Base-by-base conservation (phyloP, 92 coral and sea anemone genomes). In the Phenganax stokvisi region DNA sequence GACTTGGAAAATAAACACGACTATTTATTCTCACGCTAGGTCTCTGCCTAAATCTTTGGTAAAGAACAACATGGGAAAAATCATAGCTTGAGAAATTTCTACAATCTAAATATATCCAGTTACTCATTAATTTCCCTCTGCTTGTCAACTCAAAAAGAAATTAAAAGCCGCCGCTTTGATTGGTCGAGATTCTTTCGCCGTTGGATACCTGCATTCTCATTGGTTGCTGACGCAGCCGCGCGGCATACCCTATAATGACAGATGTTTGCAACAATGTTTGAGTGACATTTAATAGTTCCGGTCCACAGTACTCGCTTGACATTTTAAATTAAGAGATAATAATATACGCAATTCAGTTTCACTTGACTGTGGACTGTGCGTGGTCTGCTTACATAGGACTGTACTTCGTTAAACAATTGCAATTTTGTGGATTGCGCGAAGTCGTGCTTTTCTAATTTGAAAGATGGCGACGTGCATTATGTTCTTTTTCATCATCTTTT, bases 191-290 rank as follows among this genome's bases (percentile, higher is more conserved):
- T 47, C 37, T 17, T 51, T 72, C 83, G 51, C 83, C 63, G 83
- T 73, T 13, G 9, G 74, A 20, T 47, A 52, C n/a, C 83, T 79
- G 59, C 51, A 0, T 25, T 7, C 59, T 79, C 74, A 79, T 79
- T 79, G 83, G 83, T 52, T 64, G 72, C 9, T 52, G 61, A n/a
- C 16, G 31, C 37, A n/a, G 74, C 37, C 17, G 59, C 60, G 53
- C 57, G 16, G 74, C 74, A 47, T 63, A 12, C 27, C 53, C 73
- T 12, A 47, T 15, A 29, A 77, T 20, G n/a, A 71, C 81, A 77
- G 81, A 77, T 79, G 83, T 79, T 79, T 79, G 74, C 74, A 79
- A 79, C 81, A 63, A 79, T 62, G 83, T 79, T 61, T 77, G 81
- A 77, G 83, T 79, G 83, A 65, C 83, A 65, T 63, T 25, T 79